Evolutionary conservation across 2,797 vertebrate species (phyloP).

Genomic region (Lutjanus campechanus): DNA sequence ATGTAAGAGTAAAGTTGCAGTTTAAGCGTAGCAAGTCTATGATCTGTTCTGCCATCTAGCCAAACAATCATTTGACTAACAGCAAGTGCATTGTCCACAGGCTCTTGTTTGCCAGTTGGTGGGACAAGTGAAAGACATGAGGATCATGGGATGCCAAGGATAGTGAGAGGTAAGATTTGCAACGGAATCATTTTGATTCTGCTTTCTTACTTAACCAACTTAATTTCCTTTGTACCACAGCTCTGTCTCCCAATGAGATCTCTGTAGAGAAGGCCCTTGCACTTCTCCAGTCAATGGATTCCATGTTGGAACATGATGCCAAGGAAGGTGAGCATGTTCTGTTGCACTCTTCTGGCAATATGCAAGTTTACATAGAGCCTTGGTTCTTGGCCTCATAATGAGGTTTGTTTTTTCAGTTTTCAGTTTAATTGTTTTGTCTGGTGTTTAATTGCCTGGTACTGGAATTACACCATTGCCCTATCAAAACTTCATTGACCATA

Average conservation of each 20-base stretch:
- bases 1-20: neutral
- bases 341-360: neutral
- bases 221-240: constrained; percentile 1
- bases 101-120: constrained; percentile 11
- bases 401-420: neutral
- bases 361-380: neutral
- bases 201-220: neutral
- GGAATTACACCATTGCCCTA: neutral
- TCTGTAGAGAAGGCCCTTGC: constrained; percentile 24
- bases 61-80: neutral
- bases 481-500: neutral
- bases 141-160: no score
- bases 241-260: neutral
- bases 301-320: neutral
- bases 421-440: neutral
- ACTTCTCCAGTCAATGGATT: constrained; percentile 23
- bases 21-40: neutral
- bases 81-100: neutral
- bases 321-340: constrained; percentile 38
- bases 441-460: neutral
- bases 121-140: neutral
- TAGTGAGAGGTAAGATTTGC: neutral
- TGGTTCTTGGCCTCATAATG: no score
- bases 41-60: neutral
- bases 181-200: fast-evolving